phyloP scores from a whole-genome alignment of 2,113 vertebrate genomes.

The Malurus alboscapulatus region DNA sequence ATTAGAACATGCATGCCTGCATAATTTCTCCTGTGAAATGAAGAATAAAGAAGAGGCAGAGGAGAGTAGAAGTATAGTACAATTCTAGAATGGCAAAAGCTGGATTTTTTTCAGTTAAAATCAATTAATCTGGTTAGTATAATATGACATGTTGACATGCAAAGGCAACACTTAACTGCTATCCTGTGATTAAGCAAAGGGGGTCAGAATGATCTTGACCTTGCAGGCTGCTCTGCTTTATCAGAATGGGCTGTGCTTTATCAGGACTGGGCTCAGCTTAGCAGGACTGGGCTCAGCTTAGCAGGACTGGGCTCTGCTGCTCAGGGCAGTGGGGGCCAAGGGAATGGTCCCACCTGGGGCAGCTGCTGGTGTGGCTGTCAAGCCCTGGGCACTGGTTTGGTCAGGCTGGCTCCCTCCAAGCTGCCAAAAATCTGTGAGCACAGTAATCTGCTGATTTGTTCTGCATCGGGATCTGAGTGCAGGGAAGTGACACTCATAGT shows the following conservation, averaged over 20 bases:
- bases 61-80: neutral
- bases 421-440: neutral
- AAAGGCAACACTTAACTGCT: neutral
- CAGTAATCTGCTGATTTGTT: neutral
- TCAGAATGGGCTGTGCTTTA: neutral
- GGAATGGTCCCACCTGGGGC: fast-evolving
- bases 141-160: fast-evolving
- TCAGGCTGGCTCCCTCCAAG: neutral
- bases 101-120: neutral
- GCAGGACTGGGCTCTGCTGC: neutral
- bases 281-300: neutral
- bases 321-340: fast-evolving
- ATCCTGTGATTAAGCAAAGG: neutral
- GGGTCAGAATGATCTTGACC: neutral
- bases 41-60: neutral
- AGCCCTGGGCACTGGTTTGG: too few species aligned
- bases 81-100: neutral
- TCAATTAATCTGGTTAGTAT: neutral
- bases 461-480: neutral
- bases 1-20: neutral
- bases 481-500: neutral
- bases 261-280: too few species aligned
- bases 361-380: fast-evolving
- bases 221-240: neutral
- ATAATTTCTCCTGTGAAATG: neutral